Evolutionary conservation across 2,797 vertebrate species (phyloP).

Genomic region (Gymnothorax reevesii): DNA sequence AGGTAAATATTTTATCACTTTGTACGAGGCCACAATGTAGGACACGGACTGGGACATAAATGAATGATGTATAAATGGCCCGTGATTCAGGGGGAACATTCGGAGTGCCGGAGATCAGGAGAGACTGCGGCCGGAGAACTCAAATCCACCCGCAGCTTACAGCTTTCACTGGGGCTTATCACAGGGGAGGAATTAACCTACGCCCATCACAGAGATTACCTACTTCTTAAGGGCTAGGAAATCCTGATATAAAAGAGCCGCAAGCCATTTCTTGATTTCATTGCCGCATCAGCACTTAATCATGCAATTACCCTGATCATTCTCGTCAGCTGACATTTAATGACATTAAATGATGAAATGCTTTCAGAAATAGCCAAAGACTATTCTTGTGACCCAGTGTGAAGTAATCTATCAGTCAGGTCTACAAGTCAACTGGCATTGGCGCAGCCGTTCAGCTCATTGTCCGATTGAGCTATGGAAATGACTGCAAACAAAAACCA

Average conservation of each 20-base stretch:
- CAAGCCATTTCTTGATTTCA: background rate
- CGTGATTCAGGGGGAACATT: background rate
- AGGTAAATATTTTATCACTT: constrained; percentile 58
- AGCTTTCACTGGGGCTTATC: background rate
- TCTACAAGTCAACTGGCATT: background rate
- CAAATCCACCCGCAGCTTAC: background rate
- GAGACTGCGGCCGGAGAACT: constrained; percentile 24
- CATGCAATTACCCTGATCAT: background rate
- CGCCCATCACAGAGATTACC: background rate
- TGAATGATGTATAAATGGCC: constrained; percentile 41
- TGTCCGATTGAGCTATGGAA: background rate
- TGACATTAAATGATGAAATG: no score
- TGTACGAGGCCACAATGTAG: constrained; percentile 32
- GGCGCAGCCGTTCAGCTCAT: background rate
- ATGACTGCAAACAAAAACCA: background rate
- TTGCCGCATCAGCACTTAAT: background rate
- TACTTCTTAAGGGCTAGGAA: background rate
- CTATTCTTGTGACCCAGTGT: background rate
- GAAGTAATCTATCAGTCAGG: background rate
- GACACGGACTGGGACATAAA: constrained; percentile 43
- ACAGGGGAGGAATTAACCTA: background rate
- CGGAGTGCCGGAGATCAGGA: background rate
- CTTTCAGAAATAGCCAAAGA: background rate
- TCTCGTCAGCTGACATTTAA: background rate
- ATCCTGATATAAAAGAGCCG: background rate